Evolutionary conservation across 2,888 invertebrate genomes (phyloP), one percentile per base, ranked within the genome.

Genomic region (Aphodius granarius): DNA sequence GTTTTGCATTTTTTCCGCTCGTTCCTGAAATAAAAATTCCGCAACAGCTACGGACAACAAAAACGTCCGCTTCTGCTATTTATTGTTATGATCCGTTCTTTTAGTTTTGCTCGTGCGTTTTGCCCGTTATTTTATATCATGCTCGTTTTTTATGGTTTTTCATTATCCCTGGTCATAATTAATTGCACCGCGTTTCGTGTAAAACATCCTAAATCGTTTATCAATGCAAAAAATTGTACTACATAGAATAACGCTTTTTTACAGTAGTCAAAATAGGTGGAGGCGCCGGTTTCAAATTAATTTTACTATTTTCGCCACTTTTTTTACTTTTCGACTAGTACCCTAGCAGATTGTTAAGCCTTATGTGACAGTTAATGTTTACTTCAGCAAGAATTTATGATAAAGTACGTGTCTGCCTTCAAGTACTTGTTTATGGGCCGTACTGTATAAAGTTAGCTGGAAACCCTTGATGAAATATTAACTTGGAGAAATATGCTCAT

Each of bases 1-100:
- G 68, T 68, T 68, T 68, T 68, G 22, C 68, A 68, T 21, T 68
- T 68, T 68, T 68, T 68, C 68, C 68, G 43, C 43, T 9, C 43
- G n/a, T n/a, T 43, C 43, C 43, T 43, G 43, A 43, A 43, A 43
- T 43, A 43, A 43, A 43, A 43, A 43, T 43, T 43, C 43, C 43
- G 43, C 43, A 2, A 43, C 43, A 13, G 43, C 43, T 43, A 43
- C 43, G 43, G 43, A 43, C 43, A 43, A 43, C 43, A 43, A 43
- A 43, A 43, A 43, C 43, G 43, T 43, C 43, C 43, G 43, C 43
- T 6, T 43, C 43, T 43, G 13, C 43, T 43, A 43, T 43, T 43
- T 43, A 43, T 3, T 6, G 43, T 43, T 43, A 43, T 43, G 43
- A 9, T 43, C 43, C 43, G 43, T 43, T 43, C 43, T 43, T 43